These are phyloP conservation scores for Harpalus rufipes DNA, from an alignment of 2,888 invertebrate species.

Conservation along the genomic window DNA sequence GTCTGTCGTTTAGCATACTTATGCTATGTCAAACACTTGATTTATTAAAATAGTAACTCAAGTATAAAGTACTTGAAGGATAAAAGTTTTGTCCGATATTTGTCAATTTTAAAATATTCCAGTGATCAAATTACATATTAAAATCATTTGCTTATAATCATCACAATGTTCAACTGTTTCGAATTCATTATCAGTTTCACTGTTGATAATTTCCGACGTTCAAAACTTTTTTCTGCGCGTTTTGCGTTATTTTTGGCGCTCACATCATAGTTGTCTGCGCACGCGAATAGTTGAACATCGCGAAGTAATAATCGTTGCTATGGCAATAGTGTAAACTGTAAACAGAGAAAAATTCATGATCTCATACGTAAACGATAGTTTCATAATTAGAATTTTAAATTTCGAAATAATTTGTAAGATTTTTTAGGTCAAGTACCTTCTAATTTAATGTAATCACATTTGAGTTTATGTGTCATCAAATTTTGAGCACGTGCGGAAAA, in stretches of 20 bases:
- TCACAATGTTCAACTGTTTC: not conserved
- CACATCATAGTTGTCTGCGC: slow-evolving; percentile 54
- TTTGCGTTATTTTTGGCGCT: slow-evolving; percentile 60
- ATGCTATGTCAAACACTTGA: slow-evolving; percentile 61
- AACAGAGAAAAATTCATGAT: not conserved
- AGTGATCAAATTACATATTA: not conserved
- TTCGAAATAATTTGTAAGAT: not conserved
- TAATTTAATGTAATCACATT: slow-evolving; percentile 53
- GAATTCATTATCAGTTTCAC: not conserved
- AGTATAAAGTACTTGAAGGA: slow-evolving; percentile 27
- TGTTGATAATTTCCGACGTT: slow-evolving; percentile 32
- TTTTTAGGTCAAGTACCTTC: slow-evolving; percentile 55
- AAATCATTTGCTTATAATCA: not conserved
- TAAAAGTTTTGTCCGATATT: slow-evolving; percentile 41
- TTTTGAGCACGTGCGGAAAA: not conserved
- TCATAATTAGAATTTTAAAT: not conserved
- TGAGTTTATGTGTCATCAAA: slow-evolving; percentile 53
- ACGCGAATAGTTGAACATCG: slow-evolving; percentile 15
- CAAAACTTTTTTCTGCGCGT: slow-evolving; percentile 57
- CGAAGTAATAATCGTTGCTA: slow-evolving; percentile 1
- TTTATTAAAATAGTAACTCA: slow-evolving; percentile 62
- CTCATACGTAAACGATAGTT: not conserved
- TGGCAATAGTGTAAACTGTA: not conserved
- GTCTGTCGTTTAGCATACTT: slow-evolving; percentile 56
- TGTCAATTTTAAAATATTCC: not conserved